phyloP scores from a whole-genome alignment of 1,140 invertebrate species.

The Trissolcus basalis region DNA sequence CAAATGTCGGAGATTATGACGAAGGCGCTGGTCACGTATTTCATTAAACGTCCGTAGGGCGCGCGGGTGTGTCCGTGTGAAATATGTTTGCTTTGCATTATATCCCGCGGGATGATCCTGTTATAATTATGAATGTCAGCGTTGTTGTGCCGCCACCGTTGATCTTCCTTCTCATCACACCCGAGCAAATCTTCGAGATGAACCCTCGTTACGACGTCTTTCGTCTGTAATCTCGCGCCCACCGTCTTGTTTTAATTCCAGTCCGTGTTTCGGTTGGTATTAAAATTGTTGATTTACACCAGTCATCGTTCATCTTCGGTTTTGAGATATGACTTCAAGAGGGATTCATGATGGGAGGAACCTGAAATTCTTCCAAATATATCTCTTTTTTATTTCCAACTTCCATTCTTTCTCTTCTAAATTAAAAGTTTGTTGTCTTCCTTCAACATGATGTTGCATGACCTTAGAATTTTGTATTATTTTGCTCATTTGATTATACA shows the following conservation, averaged over 20 bases:
- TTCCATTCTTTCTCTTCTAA: background rate
- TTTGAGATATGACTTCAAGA: background rate
- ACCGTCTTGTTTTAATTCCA: slow-evolving; percentile 15
- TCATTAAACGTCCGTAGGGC: slow-evolving; percentile 72
- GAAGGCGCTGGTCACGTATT: slow-evolving; percentile 75
- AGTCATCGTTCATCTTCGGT: background rate
- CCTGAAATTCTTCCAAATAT: background rate
- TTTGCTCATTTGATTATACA: too few species aligned
- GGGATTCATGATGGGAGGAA: background rate
- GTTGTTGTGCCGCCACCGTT: slow-evolving; percentile 60
- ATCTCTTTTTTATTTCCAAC: background rate
- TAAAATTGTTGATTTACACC: slow-evolving; percentile 39
- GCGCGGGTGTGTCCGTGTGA: slow-evolving; percentile 62
- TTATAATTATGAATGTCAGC: slow-evolving; percentile 72
- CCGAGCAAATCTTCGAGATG: slow-evolving; percentile 23
- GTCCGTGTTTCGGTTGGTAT: slow-evolving; percentile 21
- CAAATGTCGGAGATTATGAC: slow-evolving; percentile 76
- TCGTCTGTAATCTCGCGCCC: slow-evolving; percentile 26
- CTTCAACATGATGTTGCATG: too few species aligned
- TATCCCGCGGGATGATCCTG: slow-evolving; percentile 68
- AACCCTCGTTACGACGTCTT: slow-evolving; percentile 42
- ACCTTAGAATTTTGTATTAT: too few species aligned
- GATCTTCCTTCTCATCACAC: slow-evolving; percentile 43
- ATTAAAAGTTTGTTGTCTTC: too few species aligned
- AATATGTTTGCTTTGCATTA: slow-evolving; percentile 72